Percentiles rank a stretch among this genome's conserved stretches.
Evolutionary conservation across 2,113 vertebrate species (phyloP).

Genomic region (Syngnathus floridae): DNA sequence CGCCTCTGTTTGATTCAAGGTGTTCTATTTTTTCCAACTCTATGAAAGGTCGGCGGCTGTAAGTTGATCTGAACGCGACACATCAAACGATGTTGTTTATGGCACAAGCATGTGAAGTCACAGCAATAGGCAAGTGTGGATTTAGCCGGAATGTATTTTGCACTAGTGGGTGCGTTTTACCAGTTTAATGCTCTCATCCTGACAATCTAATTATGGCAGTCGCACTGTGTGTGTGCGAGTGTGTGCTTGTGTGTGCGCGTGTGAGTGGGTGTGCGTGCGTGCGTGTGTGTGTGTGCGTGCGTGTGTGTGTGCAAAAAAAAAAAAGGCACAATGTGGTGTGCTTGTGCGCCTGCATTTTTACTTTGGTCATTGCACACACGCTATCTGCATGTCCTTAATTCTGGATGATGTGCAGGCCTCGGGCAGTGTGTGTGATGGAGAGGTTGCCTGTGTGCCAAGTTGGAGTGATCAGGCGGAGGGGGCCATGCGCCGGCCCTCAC

Average conservation of each 20-base stretch:
- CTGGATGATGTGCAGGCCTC: slow-evolving; percentile 73
- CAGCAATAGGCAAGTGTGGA: slow-evolving; percentile 37
- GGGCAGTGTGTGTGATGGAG: slow-evolving; percentile 71
- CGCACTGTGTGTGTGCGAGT: slow-evolving; percentile 33
- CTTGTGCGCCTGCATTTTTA: slow-evolving; percentile 54
- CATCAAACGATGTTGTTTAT: slow-evolving; percentile 57
- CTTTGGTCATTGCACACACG: slow-evolving; percentile 65
- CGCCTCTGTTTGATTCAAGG: slow-evolving; percentile 14
- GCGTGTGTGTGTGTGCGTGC: slow-evolving; percentile 9
- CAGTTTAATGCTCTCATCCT: slow-evolving; percentile 66
- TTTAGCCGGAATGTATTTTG: slow-evolving; percentile 41
- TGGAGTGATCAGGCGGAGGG: slow-evolving; percentile 56
- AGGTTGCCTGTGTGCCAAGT: slow-evolving; percentile 61
- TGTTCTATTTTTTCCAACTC: slow-evolving; percentile 18
- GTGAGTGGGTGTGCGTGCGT: too few species aligned
- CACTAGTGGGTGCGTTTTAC: slow-evolving; percentile 59
- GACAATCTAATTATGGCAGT: slow-evolving; percentile 63
- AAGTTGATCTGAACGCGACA: slow-evolving; percentile 49
- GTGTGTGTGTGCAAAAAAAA: slow-evolving; percentile 1
- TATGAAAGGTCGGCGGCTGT: slow-evolving; percentile 24
- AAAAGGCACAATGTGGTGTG: slow-evolving; percentile 16
- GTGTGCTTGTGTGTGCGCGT: background rate
- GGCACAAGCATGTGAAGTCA: slow-evolving; percentile 34
- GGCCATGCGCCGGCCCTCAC: slow-evolving; percentile 37
- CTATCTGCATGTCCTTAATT: slow-evolving; percentile 77